phyloP scores from a whole-genome alignment of 2,888 invertebrate genomes.

The Alloscopus bannaensis region DNA sequence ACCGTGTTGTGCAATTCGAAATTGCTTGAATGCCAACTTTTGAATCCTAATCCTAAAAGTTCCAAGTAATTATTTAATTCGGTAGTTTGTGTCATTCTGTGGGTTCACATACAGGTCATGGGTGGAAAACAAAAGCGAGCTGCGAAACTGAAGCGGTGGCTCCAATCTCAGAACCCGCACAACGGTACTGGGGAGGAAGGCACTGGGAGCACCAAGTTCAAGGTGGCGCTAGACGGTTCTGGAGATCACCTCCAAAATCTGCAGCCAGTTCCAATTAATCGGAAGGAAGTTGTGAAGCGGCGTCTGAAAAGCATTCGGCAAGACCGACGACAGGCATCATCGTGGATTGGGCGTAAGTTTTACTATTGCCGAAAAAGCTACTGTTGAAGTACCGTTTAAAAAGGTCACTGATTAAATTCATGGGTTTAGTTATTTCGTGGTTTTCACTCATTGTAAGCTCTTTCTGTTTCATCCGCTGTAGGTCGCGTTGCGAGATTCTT shows the following conservation, averaged over 20 bases:
- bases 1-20: too few relatives aligned
- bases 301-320: conserved; percentile 15
- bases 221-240: neutral
- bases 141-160: conserved; percentile 47
- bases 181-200: neutral
- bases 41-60: too few relatives aligned
- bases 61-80: too few relatives aligned
- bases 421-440: neutral
- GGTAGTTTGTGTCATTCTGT: neutral
- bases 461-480: neutral
- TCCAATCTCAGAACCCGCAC: conserved; percentile 13
- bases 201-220: neutral
- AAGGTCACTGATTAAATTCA: too few relatives aligned
- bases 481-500: neutral
- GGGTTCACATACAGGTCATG: conserved; percentile 18
- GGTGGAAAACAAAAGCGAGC: conserved; percentile 56
- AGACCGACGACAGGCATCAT: neutral
- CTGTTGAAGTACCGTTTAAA: neutral
- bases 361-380: neutral
- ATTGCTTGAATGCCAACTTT: too few relatives aligned
- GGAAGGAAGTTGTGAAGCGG: conserved; percentile 23
- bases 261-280: conserved; percentile 23
- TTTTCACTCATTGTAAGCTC: neutral
- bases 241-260: neutral
- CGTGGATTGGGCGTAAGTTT: neutral